These are phyloP conservation scores for Trichonephila clavipes DNA, from an alignment of 1,140 invertebrate genomes.

Conservation along the genomic window DNA sequence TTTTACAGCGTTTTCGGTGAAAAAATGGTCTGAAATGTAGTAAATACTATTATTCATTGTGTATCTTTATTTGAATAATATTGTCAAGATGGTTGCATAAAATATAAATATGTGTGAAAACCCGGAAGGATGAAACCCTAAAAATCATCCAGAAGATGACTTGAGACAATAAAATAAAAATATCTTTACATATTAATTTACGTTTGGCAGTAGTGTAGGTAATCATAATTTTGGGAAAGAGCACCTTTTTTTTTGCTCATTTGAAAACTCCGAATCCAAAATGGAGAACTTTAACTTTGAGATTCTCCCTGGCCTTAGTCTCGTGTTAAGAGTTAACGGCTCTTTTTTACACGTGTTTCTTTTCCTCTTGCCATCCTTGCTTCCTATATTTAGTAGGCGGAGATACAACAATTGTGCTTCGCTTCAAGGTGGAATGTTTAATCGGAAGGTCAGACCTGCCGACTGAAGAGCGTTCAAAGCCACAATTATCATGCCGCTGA, in stretches of 20 bases:
- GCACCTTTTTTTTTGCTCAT: not conserved
- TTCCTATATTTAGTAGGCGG: not conserved
- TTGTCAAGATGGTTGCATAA: too few relatives aligned
- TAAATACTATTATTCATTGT: too few relatives aligned
- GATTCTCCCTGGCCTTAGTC: not conserved
- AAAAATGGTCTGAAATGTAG: too few relatives aligned
- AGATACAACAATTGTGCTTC: constrained; percentile 19
- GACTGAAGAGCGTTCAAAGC: not conserved
- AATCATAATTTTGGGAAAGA: too few relatives aligned
- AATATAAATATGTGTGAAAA: too few relatives aligned
- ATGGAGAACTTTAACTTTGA: not conserved
- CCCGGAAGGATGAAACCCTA: too few relatives aligned
- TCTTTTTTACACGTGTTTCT: not conserved
- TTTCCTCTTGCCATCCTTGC: not conserved
- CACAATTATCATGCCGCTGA: not conserved
- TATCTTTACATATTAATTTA: too few relatives aligned
- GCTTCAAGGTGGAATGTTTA: not conserved
- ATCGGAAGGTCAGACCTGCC: not conserved
- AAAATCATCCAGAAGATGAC: too few relatives aligned
- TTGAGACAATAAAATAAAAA: too few relatives aligned
- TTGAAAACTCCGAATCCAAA: not conserved
- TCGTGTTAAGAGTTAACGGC: constrained; percentile 11
- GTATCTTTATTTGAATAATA: too few relatives aligned
- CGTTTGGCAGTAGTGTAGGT: too few relatives aligned
- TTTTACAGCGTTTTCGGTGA: too few relatives aligned